Evolutionary conservation across 1,140 invertebrate species (phyloP), one percentile per base, ranked within the genome.

Genomic region (Papilio polytes): DNA sequence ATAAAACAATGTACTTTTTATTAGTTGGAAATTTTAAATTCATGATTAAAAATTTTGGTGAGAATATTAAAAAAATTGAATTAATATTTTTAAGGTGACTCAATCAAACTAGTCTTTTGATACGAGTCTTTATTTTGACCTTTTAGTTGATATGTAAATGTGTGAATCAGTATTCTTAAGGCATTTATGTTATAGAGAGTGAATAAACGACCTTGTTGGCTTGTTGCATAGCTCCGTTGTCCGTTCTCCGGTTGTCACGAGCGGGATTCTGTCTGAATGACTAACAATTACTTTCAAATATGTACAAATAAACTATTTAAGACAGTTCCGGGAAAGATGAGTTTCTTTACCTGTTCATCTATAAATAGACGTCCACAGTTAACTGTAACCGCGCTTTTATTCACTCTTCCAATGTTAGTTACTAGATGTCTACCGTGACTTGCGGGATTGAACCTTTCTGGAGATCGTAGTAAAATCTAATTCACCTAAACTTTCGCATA

Each of bases 101-200:
- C 63, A 78, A 78, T 31, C 15, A 78, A 78, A 78, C 77, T 63
- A 53, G 72, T 80, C 56, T 74, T 15, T 36, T 22, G 20, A 48
- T 13, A 63, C 3, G 36, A 15, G 13, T 22, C 59, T 63, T 63
- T 31, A 70, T 31, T 70, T 70, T 70, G 63, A 70, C 63, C 63
- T 70, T 70, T 70, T 31, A 70, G 20, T 66, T 66, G 12, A 26
- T 36, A 70, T 70, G 13, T 70, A 36, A 31, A 70, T 70, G 63
- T 26, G 22, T 70, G 63, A 70, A 70, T 70, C 63, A 70, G 63
- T 70, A 70, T 70, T 70, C 63, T 70, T 70, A 70, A 70, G 63
- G 63, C 63, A 70, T 70, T 70, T 70, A 70, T 31, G 26, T 31
- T 26, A 70, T 70, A 70, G 63, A 70, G 26, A 70, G 63, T 70